Evolutionary conservation across 2,113 vertebrate species (phyloP).

Genomic region (Ellobius talpinus): DNA sequence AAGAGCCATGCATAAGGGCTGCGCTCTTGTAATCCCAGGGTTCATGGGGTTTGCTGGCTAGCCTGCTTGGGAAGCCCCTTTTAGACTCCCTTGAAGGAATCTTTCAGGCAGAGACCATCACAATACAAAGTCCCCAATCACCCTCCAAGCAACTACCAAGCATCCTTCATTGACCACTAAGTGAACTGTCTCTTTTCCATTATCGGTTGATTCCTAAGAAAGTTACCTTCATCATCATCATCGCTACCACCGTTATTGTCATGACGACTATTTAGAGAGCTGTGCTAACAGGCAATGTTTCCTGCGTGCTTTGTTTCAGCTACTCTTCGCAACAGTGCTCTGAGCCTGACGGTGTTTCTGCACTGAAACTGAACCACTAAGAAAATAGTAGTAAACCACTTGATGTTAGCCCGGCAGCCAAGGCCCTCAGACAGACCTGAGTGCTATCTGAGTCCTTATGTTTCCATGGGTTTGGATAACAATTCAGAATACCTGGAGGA

Average conservation of each 20-base stretch:
- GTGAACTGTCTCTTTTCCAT: not conserved
- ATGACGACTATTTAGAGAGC: not conserved
- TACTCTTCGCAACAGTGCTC: not conserved
- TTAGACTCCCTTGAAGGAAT: not conserved
- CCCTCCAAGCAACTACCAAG: not conserved
- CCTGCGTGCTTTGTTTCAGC: not conserved
- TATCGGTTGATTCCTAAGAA: not conserved
- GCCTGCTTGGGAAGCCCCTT: not conserved
- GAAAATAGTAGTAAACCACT: not conserved
- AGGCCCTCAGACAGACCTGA: not conserved
- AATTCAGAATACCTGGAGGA: not conserved
- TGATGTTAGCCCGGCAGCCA: not conserved
- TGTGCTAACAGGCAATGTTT: not conserved
- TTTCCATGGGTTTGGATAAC: too few relatives aligned
- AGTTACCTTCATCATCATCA: constrained; percentile 24
- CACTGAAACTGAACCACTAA: not conserved
- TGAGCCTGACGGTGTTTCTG: not conserved
- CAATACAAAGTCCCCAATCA: not conserved
- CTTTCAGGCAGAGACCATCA: not conserved
- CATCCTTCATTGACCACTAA: not conserved
- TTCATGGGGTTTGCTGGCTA: too few relatives aligned
- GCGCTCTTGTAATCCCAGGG: not conserved
- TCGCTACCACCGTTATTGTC: not conserved
- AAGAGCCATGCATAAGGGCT: not conserved
- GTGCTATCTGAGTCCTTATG: accelerated